phyloP scores from a whole-genome alignment of 2,797 vertebrate genomes.

The Chaunax sp. region DNA sequence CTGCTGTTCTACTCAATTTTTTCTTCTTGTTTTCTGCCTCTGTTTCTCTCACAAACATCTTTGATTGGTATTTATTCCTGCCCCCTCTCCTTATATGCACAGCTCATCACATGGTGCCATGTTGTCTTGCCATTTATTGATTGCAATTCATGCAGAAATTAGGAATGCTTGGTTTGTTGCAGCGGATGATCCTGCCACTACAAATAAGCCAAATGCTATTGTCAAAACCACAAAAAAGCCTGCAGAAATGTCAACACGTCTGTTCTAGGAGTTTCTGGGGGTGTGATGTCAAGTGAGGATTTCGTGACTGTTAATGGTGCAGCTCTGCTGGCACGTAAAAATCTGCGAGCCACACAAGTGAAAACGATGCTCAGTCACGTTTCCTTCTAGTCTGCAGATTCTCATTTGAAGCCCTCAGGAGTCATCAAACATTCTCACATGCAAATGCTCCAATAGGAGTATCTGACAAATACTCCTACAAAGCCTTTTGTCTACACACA shows the following conservation, averaged over 20 bases:
- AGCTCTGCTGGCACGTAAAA: background rate
- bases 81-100: background rate
- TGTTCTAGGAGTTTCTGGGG: no score
- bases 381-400: constrained; percentile 26
- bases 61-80: no score
- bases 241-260: no score
- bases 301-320: background rate
- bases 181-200: no score
- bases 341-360: background rate
- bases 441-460: constrained; percentile 30
- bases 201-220: no score
- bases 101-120: background rate
- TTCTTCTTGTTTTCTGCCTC: no score
- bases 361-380: background rate
- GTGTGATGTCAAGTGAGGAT: no score
- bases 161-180: background rate
- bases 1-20: no score
- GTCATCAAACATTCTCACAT: constrained; percentile 23
- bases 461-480: constrained; percentile 5
- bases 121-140: no score
- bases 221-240: no score
- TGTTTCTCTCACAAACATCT: no score
- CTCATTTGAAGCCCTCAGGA: constrained; percentile 11
- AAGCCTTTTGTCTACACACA: constrained; percentile 10
- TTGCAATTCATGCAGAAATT: background rate